A percentile compares a stretch with the other conserved stretches of the same genome.
Conservation (phyloP, 2,797 vertebrate genomes). For the Hypotaenidia okinawae region DNA sequence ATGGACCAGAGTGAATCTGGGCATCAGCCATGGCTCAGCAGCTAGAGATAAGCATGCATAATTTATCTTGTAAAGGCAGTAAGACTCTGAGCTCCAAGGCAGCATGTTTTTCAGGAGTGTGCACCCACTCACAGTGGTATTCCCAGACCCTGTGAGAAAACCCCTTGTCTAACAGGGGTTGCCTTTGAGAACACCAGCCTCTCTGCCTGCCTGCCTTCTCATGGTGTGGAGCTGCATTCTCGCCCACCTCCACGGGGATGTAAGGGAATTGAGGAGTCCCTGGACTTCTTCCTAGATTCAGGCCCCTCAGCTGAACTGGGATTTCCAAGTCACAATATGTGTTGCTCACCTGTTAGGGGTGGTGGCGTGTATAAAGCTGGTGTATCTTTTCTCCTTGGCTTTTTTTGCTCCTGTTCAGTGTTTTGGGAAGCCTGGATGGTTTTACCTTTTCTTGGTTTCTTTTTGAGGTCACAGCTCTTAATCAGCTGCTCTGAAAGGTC, state of each 20-base stretch:
- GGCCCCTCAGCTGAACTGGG: neutral
- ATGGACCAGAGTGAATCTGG: neutral
- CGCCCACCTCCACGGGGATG: neutral
- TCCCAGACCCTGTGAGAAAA: neutral
- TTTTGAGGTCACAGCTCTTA: constrained; percentile 78
- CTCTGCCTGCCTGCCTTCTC: neutral
- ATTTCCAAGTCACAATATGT: neutral
- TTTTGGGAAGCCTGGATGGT: constrained; percentile 61
- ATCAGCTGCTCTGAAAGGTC: constrained; percentile 78
- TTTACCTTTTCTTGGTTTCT: constrained; percentile 72
- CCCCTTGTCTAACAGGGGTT: neutral
- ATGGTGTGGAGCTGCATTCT: neutral
- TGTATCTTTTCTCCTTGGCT: constrained; percentile 90
- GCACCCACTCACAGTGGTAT: neutral
- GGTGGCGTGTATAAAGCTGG: constrained; percentile 83
- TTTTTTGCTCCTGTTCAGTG: constrained; percentile 83
- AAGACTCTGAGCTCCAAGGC: neutral
- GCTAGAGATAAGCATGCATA: neutral
- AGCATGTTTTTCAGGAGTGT: neutral
- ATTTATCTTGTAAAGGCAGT: neutral
- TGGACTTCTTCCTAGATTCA: neutral
- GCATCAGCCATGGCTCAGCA: neutral
- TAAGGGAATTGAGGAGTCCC: neutral
- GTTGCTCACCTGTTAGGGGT: constrained; percentile 82
- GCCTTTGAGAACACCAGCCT: neutral